phyloP scores from a whole-genome alignment of 2,113 vertebrate genomes.

The Bos javanicus region DNA sequence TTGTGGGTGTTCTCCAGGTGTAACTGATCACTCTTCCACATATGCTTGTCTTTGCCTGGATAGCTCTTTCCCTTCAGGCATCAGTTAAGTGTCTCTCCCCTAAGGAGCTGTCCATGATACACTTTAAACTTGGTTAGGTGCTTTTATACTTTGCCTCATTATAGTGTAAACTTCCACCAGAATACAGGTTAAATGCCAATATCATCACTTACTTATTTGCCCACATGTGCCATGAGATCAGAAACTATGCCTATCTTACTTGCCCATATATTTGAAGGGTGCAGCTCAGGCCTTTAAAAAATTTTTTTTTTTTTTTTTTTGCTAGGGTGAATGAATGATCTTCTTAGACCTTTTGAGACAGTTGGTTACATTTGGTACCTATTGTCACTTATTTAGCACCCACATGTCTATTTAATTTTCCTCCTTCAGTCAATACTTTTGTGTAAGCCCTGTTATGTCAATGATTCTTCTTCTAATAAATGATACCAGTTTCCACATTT shows the following conservation, averaged over 20 bases:
- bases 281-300: background rate
- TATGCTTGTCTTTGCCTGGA: background rate
- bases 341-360: background rate
- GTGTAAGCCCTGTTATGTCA: background rate
- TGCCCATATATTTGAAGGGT: background rate
- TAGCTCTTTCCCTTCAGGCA: background rate
- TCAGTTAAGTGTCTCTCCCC: background rate
- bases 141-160: background rate
- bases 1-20: background rate
- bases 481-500: background rate
- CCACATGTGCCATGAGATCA: background rate
- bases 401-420: background rate
- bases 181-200: background rate
- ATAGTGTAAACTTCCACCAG: background rate
- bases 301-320: background rate
- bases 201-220: background rate
- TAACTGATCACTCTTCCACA: background rate
- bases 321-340: background rate
- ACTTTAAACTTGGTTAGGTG: background rate
- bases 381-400: background rate
- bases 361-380: background rate
- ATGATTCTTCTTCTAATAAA: background rate
- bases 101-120: background rate
- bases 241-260: background rate
- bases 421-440: background rate